These are phyloP conservation scores for Pipra filicauda DNA, from an alignment of 2,113 vertebrate species.

Conservation along the genomic window DNA sequence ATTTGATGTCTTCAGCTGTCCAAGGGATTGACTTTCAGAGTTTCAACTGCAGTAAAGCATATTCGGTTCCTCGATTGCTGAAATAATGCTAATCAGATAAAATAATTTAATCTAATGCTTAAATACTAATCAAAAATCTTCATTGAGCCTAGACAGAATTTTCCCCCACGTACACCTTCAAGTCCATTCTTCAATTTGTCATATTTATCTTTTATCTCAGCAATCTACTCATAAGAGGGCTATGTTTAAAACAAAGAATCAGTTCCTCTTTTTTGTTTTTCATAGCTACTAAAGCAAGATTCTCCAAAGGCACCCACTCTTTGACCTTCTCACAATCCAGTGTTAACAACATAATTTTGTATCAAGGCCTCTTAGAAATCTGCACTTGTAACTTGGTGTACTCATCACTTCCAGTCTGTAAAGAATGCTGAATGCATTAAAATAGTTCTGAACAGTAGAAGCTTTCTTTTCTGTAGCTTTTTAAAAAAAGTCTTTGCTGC, in stretches of 20 bases:
- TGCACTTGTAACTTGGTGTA: not conserved
- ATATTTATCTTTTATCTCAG: not conserved
- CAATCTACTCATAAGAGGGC: not conserved
- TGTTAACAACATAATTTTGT: not conserved
- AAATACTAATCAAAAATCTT: not conserved
- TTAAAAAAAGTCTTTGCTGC: not conserved
- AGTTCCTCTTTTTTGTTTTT: not conserved
- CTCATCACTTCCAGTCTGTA: conserved; percentile 3
- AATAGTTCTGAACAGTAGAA: conserved; percentile 25
- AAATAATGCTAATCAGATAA: not conserved
- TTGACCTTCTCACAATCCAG: not conserved
- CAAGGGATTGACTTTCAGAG: not conserved
- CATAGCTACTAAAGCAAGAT: not conserved
- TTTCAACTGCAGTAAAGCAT: not conserved
- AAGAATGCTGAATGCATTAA: conserved; percentile 29
- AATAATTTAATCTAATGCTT: not conserved
- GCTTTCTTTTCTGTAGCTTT: conserved; percentile 35
- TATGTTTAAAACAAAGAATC: not conserved
- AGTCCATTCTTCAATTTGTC: not conserved
- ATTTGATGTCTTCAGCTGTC: conserved; percentile 23
- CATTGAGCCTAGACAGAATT: not conserved
- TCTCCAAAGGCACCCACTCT: not conserved
- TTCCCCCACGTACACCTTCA: not conserved
- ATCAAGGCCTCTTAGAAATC: conserved; percentile 16
- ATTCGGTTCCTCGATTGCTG: not conserved